A percentile compares a stretch with the other conserved stretches of the same genome.
Conservation (phyloP, 2,888 invertebrate genomes). For the Ormyrus labotus region DNA sequence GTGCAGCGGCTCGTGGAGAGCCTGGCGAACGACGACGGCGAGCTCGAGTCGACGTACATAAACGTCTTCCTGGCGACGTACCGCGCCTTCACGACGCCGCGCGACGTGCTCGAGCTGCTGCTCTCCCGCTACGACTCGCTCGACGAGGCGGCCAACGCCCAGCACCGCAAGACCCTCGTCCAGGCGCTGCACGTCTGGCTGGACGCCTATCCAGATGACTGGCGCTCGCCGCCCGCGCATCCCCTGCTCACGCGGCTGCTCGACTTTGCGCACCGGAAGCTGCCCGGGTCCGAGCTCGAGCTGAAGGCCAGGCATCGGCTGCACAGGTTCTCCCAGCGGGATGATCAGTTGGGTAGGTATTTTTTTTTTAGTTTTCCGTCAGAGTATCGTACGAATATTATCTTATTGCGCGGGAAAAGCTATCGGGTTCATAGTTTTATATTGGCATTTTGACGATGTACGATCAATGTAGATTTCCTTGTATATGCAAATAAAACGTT, state of each 20-base stretch:
- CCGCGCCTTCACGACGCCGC: conserved; percentile 91
- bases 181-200: conserved; percentile 97
- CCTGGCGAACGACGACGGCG: conserved; percentile 94
- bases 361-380: not conserved
- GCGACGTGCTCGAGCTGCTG: conserved; percentile 89
- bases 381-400: too few relatives aligned
- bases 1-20: conserved; percentile 95
- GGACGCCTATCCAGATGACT: conserved; percentile 97
- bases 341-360: conserved; percentile 74
- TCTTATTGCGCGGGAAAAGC: too few relatives aligned
- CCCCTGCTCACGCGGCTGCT: conserved; percentile 88
- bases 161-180: conserved; percentile 89
- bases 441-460: too few relatives aligned
- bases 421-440: too few relatives aligned
- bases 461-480: too few relatives aligned
- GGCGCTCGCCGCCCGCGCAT: conserved; percentile 87
- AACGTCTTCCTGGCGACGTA: conserved; percentile 98
- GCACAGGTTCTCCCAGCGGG: conserved; percentile 82
- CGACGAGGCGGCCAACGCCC: conserved; percentile 79
- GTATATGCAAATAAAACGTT: too few relatives aligned
- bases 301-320: conserved; percentile 85
- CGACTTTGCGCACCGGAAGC: conserved; percentile 88
- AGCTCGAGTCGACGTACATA: conserved; percentile 97
- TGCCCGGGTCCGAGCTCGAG: conserved; percentile 91
- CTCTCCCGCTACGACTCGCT: conserved; percentile 87